Percentiles rank a stretch among this genome's conserved stretches.
phyloP scores from a whole-genome alignment of 2,797 vertebrate genomes.

The Anas bahamensis region DNA sequence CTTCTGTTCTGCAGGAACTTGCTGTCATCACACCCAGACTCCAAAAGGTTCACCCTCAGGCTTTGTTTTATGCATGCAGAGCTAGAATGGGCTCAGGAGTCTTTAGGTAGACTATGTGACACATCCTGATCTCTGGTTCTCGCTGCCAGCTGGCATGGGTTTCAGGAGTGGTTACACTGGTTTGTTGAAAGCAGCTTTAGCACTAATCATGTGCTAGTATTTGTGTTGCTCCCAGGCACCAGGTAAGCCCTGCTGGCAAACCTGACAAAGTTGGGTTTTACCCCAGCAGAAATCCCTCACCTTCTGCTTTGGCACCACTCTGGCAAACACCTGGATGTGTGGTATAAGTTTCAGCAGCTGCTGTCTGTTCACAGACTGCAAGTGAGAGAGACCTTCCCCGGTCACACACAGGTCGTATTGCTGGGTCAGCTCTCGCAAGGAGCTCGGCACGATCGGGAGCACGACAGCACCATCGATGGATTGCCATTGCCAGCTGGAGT shows the following conservation, averaged over 20 bases:
- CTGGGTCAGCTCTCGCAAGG: conserved; percentile 75
- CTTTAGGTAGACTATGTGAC: background rate
- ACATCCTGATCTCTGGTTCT: background rate
- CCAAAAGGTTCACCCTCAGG: background rate
- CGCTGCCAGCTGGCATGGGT: background rate
- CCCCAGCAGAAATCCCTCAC: conserved; percentile 61
- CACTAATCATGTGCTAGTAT: rapidly evolving
- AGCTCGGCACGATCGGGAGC: conserved; percentile 76
- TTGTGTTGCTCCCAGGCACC: rapidly evolving
- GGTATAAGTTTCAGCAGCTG: conserved; percentile 88
- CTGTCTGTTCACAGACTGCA: conserved; percentile 75
- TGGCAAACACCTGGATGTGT: conserved; percentile 91
- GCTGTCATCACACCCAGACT: background rate
- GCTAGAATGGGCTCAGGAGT: rapidly evolving
- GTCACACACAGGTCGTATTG: conserved; percentile 91
- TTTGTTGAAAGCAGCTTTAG: background rate
- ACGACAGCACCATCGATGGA: conserved; percentile 86
- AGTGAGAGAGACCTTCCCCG: conserved; percentile 87
- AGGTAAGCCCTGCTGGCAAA: background rate
- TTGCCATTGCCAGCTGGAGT: conserved; percentile 85
- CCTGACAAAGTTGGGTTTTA: background rate
- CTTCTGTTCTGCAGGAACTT: background rate
- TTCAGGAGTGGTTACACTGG: rapidly evolving
- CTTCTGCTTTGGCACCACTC: conserved; percentile 98
- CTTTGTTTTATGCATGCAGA: background rate